A percentile compares a stretch with the other conserved stretches of the same genome.
Conservation (phyloP, 1,140 invertebrate species). For the Procambarus clarkii region DNA sequence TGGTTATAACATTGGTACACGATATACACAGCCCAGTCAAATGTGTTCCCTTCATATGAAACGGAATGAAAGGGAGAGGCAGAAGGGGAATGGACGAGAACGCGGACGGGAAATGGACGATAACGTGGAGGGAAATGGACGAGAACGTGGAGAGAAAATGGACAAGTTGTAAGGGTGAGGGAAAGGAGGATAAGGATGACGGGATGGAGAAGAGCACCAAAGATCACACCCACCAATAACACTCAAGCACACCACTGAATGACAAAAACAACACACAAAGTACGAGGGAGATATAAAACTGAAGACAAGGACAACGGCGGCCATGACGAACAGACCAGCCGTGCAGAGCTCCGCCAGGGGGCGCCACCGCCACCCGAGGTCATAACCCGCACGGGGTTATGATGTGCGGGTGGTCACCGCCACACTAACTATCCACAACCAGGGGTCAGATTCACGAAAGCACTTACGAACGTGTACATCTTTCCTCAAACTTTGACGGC, state of each 20-base stretch:
- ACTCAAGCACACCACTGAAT: background rate
- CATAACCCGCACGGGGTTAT: too few species aligned
- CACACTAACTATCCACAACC: too few species aligned
- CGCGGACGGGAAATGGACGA: background rate
- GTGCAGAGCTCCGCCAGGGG: too few species aligned
- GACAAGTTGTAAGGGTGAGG: background rate
- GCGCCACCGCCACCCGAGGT: too few species aligned
- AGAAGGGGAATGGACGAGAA: background rate
- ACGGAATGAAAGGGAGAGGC: background rate
- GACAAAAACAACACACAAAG: background rate
- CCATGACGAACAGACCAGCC: background rate
- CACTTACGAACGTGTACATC: too few species aligned
- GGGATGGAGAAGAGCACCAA: background rate
- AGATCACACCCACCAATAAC: background rate
- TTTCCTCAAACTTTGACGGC: too few species aligned
- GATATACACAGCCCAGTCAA: too few species aligned
- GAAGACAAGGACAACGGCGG: background rate
- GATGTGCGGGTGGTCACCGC: too few species aligned
- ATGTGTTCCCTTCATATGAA: background rate
- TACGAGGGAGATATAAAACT: background rate
- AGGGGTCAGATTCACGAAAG: too few species aligned
- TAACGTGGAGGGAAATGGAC: background rate
- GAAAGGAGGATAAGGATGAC: background rate
- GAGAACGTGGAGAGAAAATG: background rate
- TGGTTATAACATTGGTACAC: too few species aligned